phyloP scores from a whole-genome alignment of 2,797 vertebrate species.

The Semotilus atromaculatus region DNA sequence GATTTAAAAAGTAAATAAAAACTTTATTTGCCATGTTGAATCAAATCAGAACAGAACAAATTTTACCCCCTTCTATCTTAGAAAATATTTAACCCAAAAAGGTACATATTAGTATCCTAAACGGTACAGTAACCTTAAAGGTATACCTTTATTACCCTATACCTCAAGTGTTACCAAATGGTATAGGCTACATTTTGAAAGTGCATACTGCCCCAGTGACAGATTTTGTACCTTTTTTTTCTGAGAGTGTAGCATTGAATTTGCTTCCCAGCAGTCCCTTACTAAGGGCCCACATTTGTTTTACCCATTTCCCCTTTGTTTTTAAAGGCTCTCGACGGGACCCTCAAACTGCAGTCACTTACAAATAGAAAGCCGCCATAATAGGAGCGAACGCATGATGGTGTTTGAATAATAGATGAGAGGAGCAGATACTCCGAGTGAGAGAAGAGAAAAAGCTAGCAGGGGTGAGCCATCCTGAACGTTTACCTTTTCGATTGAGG shows the following conservation, averaged over 20 bases:
- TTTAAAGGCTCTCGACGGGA: slow-evolving; percentile 48
- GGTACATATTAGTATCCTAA: not conserved
- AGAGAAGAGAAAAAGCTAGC: not conserved
- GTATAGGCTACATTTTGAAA: not conserved
- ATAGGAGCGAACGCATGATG: not conserved
- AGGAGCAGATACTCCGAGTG: slow-evolving; percentile 6
- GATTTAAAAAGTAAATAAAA: not conserved
- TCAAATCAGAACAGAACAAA: not conserved
- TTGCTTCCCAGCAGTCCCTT: slow-evolving; percentile 35
- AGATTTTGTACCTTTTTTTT: not conserved
- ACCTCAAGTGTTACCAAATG: not conserved
- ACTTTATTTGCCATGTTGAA: not conserved
- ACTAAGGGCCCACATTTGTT: slow-evolving; percentile 55
- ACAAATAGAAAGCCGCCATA: slow-evolving; percentile 28
- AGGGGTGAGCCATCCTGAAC: not conserved
- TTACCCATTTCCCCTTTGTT: slow-evolving; percentile 61
- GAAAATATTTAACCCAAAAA: not conserved
- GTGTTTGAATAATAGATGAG: slow-evolving; percentile 30
- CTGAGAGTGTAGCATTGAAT: slow-evolving; percentile 51
- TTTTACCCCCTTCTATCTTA: too few species aligned
- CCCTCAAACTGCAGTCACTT: slow-evolving; percentile 43
- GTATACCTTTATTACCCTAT: too few species aligned
- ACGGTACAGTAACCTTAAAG: too few species aligned
- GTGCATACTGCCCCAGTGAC: too few species aligned
- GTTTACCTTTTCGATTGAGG: slow-evolving; percentile 60